A percentile compares a stretch with the other conserved stretches of the same genome.
Evolutionary conservation across 2,888 invertebrate species (phyloP).

Genomic region (Melanargia galathea): DNA sequence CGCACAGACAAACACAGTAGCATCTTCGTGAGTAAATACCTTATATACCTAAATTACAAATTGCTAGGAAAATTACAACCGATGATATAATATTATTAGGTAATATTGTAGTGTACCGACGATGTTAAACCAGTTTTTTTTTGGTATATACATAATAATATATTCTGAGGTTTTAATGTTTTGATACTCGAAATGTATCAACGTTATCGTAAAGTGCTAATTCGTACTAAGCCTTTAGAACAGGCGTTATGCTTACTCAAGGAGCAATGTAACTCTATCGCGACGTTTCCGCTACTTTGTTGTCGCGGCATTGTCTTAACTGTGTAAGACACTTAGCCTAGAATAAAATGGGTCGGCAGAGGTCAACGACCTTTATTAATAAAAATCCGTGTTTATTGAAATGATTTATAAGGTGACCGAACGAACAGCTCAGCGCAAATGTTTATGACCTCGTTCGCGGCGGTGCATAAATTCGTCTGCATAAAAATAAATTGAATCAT

Average conservation of each 20-base stretch:
- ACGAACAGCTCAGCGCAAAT: slow-evolving; percentile 24
- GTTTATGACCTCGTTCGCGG: slow-evolving; percentile 26
- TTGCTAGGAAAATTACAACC: too few species aligned
- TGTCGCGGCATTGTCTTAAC: neutral
- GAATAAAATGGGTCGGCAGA: slow-evolving; percentile 32
- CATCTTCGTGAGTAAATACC: too few species aligned
- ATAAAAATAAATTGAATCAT: neutral
- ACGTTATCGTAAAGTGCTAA: too few species aligned
- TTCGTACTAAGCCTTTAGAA: too few species aligned
- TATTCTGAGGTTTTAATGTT: too few species aligned
- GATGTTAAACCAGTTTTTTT: too few species aligned
- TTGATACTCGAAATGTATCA: too few species aligned
- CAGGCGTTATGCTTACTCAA: neutral
- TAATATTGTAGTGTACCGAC: too few species aligned
- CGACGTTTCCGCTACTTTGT: neutral
- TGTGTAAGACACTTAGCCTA: neutral
- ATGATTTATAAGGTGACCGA: slow-evolving; percentile 27
- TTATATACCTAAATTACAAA: too few species aligned
- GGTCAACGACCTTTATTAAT: slow-evolving; percentile 36
- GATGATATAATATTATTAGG: too few species aligned
- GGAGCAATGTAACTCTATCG: neutral
- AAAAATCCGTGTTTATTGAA: slow-evolving; percentile 28
- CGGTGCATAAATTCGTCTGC: slow-evolving; percentile 16
- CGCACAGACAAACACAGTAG: too few species aligned
- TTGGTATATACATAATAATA: too few species aligned